Percentiles rank a stretch among this genome's conserved stretches.
phyloP scores from a whole-genome alignment of 2,888 invertebrate species.

The Aphodius sticticus region DNA sequence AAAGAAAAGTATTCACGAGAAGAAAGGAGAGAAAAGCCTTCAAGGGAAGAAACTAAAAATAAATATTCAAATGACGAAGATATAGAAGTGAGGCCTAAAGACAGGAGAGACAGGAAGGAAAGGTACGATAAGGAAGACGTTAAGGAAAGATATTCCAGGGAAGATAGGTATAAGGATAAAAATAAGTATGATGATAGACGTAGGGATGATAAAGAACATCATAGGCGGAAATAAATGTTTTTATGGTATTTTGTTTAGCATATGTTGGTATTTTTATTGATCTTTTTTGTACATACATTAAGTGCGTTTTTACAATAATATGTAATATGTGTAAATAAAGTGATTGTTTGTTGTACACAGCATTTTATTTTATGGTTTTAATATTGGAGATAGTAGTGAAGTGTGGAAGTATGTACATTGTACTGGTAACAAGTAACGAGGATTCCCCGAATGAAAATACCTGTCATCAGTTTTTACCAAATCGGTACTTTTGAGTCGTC shows the following conservation, averaged over 20 bases:
- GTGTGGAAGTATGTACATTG: too few species aligned
- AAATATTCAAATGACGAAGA: conserved; percentile 37
- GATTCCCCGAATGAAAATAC: too few species aligned
- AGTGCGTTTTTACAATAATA: background rate
- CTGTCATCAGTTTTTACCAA: too few species aligned
- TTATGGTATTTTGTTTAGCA: background rate
- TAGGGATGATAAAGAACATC: background rate
- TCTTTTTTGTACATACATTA: background rate
- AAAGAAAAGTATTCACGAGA: background rate
- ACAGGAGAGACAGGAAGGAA: conserved; percentile 29
- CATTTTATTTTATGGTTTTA: too few species aligned
- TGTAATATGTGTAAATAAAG: background rate
- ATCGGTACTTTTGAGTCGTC: too few species aligned
- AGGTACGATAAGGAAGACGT: conserved; percentile 23
- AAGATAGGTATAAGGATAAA: conserved; percentile 6
- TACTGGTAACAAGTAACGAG: too few species aligned
- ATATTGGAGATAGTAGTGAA: too few species aligned
- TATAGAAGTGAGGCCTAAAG: conserved; percentile 27
- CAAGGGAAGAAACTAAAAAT: conserved; percentile 33
- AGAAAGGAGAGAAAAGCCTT: conserved; percentile 9
- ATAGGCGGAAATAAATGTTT: background rate
- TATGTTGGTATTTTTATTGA: background rate
- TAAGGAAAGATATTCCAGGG: background rate
- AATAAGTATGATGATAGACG: background rate
- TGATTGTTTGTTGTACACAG: too few species aligned